Base-by-base conservation (phyloP, 2,797 vertebrate genomes). In the Amniataba percoides region DNA sequence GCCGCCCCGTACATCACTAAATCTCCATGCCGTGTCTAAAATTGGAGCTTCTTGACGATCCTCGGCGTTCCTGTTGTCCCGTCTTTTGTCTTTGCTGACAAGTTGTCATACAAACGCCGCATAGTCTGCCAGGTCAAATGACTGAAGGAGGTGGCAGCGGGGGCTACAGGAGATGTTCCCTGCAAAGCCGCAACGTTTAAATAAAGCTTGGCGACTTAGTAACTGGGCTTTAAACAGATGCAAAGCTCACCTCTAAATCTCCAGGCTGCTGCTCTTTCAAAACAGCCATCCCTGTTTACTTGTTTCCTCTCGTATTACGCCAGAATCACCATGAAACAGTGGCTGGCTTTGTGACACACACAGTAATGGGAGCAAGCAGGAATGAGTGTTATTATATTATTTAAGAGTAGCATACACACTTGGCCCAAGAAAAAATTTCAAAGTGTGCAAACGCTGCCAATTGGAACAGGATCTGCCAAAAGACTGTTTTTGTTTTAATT, bases 251-350 rank as follows among this genome's bases (percentile, higher is more conserved):
- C 57, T 74, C 77, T 51, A 86, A 86, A 87, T 72, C 92, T 81
- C 49, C 40, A 16, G 4, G 58, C 72, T 19, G 80, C 70, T 51
- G 80, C 71, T 79, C n/a, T 46, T 75, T 80, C 73, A 67, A 85
- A 89, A 88, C 78, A 89, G 80, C 70, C 72, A 27, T 51, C 76
- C 68, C 75, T 91, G 84, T 93, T 93, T 85, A 75, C 82, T 63
- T 36, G 55, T 74, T 73, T 80, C 58, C 55, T 61, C 83, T 83
- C 39, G 0, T 49, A 5, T 82, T 74, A 61, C 70, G 53, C 1
- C 74, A n/a, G 40, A 59, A n/a, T 56, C 53, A 21, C 53, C 55
- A 18, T 34, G 56, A 21, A 34, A 36, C 66, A 12, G 58, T 36
- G 27, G 21, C 59, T 59, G 64, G 40, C 55, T 64, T 67, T 77